Base-by-base conservation (phyloP, 1,140 invertebrate species). In the Cephus cinctus region DNA sequence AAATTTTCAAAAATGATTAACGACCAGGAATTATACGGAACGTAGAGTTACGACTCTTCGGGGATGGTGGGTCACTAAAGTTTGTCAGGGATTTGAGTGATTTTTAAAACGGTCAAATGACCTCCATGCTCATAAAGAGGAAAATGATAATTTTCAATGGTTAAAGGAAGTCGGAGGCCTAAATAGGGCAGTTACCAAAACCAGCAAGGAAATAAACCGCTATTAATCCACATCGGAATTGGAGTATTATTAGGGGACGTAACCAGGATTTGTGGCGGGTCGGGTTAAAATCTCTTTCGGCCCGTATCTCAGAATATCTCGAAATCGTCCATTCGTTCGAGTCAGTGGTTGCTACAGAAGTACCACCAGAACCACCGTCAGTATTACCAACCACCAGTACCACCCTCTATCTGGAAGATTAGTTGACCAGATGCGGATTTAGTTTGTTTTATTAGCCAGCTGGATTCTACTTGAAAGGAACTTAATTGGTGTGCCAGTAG, bases 201-300 rank as follows among this genome's bases (percentile, higher is more conserved):
- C 34, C 19, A 20, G n/a, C n/a, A 57, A 56, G 62, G 60, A 63
- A 67, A 65, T 75, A 72, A 76, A 73, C 66, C 65, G 47, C 67
- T 71, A 75, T 76, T 76, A 76, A 76, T 76, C 74, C 71, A 73
- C 63, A 75, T 67, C 63, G 71, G 67, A 71, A 76, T 75, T 74
- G 71, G n/a, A 73, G 71, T 74, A 71, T 75, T 74, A 74, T 73
- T 73, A 69, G 65, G 61, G 71, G 61, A 70, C 67, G 63, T 65
- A 71, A 56, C 56, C 49, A 52, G 71, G 73, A 75, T 75, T 76
- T 72, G 60, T 52, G 59, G 63, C 54, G 48, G 62, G 61, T 67
- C 67, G 64, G 66, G 71, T 71, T 74, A 66, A 73, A 74, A 70
- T 67, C 67, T 65, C 64, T 64, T 59, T 58, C 52, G 55, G 57